Percentiles rank a stretch among this genome's conserved stretches.
Conservation (phyloP, 2,888 invertebrate genomes). For the Philonicus albiceps region DNA sequence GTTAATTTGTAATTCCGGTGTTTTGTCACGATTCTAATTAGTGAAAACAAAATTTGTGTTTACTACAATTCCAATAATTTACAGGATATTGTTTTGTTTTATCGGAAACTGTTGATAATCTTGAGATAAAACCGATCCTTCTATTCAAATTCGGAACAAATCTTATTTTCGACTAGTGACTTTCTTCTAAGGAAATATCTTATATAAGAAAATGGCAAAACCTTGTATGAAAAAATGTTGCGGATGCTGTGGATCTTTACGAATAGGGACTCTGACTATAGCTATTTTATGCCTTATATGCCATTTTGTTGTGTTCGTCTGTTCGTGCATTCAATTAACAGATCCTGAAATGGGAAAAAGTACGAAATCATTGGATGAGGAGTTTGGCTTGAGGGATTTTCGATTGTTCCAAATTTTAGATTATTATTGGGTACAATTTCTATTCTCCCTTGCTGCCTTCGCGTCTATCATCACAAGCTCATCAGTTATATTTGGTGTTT, state of each 20-base stretch:
- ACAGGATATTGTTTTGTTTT: background rate
- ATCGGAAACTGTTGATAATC: background rate
- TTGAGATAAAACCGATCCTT: background rate
- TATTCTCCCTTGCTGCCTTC: background rate
- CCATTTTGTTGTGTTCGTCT: background rate
- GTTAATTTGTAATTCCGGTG: background rate
- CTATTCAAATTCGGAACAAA: background rate
- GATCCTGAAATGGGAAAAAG: background rate
- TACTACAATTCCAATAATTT: background rate
- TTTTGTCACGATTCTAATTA: background rate
- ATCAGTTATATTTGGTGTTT: background rate
- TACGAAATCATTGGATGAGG: background rate
- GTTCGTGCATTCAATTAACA: background rate
- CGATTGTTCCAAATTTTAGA: background rate
- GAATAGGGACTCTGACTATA: background rate
- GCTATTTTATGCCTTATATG: background rate
- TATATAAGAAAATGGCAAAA: background rate
- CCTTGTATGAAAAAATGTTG: constrained; percentile 6
- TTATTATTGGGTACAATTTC: background rate
- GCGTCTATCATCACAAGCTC: background rate
- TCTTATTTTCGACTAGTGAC: background rate
- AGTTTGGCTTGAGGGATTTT: constrained; percentile 8
- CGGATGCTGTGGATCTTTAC: constrained; percentile 12
- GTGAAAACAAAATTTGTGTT: background rate
- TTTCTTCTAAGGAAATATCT: background rate